Evolutionary conservation across 2,113 vertebrate species (phyloP).

Genomic region (Nematolebias whitei): DNA sequence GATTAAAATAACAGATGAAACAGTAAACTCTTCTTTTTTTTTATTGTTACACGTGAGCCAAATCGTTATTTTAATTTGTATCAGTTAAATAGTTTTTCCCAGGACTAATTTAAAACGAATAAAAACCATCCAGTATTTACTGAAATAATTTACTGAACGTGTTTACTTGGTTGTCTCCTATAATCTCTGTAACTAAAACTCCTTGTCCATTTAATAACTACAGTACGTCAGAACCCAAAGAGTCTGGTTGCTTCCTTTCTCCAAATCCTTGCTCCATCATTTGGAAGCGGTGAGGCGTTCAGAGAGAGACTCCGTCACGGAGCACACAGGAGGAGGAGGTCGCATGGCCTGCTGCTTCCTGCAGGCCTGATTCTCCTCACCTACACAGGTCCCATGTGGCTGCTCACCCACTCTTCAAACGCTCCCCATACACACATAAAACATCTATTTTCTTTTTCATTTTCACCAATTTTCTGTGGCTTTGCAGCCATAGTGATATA

Average conservation of each 20-base stretch:
- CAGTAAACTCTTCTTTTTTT: too few species aligned
- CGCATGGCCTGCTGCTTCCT: slow-evolving; percentile 43
- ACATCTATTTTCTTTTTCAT: slow-evolving; percentile 63
- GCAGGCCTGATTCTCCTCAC: slow-evolving; percentile 44
- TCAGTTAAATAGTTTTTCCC: too few species aligned
- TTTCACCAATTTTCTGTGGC: slow-evolving; percentile 59
- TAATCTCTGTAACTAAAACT: slow-evolving; percentile 8
- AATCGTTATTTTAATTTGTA: too few species aligned
- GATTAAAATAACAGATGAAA: too few species aligned
- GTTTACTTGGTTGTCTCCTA: neutral
- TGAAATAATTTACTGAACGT: neutral
- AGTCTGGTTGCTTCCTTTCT: slow-evolving; percentile 2
- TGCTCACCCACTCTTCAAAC: slow-evolving; percentile 49
- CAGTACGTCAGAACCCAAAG: slow-evolving; percentile 1
- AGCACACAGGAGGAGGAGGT: slow-evolving; percentile 29
- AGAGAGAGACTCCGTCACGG: slow-evolving; percentile 7
- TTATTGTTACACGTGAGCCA: too few species aligned
- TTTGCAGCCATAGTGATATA: slow-evolving; percentile 62
- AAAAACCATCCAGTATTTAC: neutral
- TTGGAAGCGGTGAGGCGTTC: slow-evolving; percentile 23
- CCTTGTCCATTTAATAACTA: slow-evolving; percentile 7
- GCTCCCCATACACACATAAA: slow-evolving; percentile 31
- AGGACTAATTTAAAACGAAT: neutral
- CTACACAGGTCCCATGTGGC: slow-evolving; percentile 42
- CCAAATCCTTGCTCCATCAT: slow-evolving; percentile 26